phyloP scores from a whole-genome alignment of 2,113 vertebrate species.

The Aptenodytes forsteri region DNA sequence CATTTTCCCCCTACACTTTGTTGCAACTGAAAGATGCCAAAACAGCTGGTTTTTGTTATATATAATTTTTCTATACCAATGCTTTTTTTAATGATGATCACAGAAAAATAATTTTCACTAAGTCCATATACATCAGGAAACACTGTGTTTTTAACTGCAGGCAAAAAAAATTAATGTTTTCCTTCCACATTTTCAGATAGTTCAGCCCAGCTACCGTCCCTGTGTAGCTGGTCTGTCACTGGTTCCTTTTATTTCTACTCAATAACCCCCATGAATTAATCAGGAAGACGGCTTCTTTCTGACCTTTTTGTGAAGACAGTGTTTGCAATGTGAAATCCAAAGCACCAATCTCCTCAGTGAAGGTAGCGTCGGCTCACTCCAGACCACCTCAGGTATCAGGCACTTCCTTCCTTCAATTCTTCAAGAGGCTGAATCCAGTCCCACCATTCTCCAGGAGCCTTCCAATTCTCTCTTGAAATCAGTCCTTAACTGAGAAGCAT shows the following conservation, averaged over 20 bases:
- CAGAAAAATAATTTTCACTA: not conserved
- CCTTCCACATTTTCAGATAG: not conserved
- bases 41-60: not conserved
- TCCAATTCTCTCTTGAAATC: not conserved
- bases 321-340: not conserved
- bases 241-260: not conserved
- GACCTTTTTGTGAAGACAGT: not conserved
- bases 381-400: not conserved
- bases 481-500: not conserved
- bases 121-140: not conserved
- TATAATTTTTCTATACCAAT: not conserved
- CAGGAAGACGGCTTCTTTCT: not conserved
- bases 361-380: not conserved
- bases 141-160: not conserved
- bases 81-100: not conserved
- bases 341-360: not conserved
- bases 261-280: not conserved
- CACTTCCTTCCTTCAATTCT: not conserved
- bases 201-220: not conserved
- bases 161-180: not conserved
- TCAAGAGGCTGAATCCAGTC: not conserved
- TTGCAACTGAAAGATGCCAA: not conserved
- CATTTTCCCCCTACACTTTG: not conserved
- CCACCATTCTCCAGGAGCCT: not conserved
- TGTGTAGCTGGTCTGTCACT: not conserved